phyloP scores from a whole-genome alignment of 2,888 invertebrate species.

The Byasa hedistus region DNA sequence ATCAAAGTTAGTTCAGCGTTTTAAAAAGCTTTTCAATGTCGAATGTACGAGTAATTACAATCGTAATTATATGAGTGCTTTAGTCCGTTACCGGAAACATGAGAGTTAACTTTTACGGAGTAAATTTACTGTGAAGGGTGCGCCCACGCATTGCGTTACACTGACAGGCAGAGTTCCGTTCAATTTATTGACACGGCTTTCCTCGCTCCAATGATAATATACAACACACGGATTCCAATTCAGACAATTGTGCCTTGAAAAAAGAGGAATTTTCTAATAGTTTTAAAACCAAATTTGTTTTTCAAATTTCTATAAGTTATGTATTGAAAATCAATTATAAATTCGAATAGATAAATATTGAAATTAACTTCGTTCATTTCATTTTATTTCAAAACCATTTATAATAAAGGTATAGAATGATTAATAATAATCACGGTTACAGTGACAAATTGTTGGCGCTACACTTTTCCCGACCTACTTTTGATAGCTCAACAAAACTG shows the following conservation, averaged over 20 bases:
- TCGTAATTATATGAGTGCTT: conserved; percentile 1
- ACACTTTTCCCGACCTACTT: conserved; percentile 55
- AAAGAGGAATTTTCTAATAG: conserved; percentile 49
- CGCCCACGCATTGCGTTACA: conserved; percentile 68
- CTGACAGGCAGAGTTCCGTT: conserved; percentile 72
- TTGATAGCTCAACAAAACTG: conserved; percentile 56
- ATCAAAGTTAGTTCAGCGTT: not conserved
- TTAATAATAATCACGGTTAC: conserved; percentile 42
- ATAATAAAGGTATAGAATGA: conserved; percentile 30
- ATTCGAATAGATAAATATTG: not conserved
- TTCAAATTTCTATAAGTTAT: no score
- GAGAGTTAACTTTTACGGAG: conserved; percentile 46
- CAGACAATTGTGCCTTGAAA: conserved; percentile 58
- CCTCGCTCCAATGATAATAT: conserved; percentile 61
- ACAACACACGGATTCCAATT: conserved; percentile 40
- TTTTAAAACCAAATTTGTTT: not conserved
- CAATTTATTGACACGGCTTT: conserved; percentile 61
- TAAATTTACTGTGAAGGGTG: conserved; percentile 53
- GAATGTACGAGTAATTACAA: not conserved
- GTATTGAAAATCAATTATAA: not conserved
- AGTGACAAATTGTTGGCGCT: conserved; percentile 60
- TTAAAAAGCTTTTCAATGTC: not conserved
- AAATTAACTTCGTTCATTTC: not conserved
- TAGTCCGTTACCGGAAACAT: conserved; percentile 21
- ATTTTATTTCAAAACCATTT: conserved; percentile 12